Conservation (phyloP, 23 tunicate species). For the Ciona savignyi region DNA sequence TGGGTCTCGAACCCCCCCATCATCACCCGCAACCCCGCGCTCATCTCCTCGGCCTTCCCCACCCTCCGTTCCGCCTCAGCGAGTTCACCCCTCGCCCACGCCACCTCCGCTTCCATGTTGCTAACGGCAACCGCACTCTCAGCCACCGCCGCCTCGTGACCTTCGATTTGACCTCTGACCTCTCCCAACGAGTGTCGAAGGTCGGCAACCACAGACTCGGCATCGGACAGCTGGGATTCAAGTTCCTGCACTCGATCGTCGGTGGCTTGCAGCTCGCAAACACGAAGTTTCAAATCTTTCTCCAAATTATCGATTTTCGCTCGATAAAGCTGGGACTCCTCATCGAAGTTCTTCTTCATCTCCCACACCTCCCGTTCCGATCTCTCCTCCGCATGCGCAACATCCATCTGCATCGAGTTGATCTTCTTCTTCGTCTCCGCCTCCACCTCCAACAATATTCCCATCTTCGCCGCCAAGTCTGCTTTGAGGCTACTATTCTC, state of each 20-base stretch:
- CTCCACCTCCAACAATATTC: conserved; percentile 5
- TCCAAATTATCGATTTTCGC: conserved; percentile 1
- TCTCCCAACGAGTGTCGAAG: background rate
- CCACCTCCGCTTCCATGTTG: background rate
- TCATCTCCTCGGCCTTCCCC: background rate
- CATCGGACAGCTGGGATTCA: conserved; percentile 37
- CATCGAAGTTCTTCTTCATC: conserved; percentile 9
- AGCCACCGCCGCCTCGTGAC: background rate
- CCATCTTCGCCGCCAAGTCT: conserved; percentile 7
- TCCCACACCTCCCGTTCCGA: conserved; percentile 37
- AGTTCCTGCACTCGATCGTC: conserved; percentile 69
- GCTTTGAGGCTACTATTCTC: conserved; percentile 6
- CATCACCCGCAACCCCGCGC: background rate
- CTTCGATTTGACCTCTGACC: background rate
- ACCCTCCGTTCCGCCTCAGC: background rate
- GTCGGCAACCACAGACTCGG: conserved; percentile 14
- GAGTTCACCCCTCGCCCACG: background rate
- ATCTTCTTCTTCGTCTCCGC: conserved; percentile 5
- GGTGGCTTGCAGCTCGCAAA: conserved; percentile 21
- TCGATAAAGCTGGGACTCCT: conserved; percentile 3
- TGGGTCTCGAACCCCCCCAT: background rate
- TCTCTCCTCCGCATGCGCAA: conserved; percentile 14
- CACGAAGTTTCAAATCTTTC: background rate
- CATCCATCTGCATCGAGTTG: conserved; percentile 11
- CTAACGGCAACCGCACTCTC: background rate